Percentiles rank a stretch among this genome's conserved stretches.
Conservation (phyloP, 2,888 invertebrate species). For the Cheilosia grossa region DNA sequence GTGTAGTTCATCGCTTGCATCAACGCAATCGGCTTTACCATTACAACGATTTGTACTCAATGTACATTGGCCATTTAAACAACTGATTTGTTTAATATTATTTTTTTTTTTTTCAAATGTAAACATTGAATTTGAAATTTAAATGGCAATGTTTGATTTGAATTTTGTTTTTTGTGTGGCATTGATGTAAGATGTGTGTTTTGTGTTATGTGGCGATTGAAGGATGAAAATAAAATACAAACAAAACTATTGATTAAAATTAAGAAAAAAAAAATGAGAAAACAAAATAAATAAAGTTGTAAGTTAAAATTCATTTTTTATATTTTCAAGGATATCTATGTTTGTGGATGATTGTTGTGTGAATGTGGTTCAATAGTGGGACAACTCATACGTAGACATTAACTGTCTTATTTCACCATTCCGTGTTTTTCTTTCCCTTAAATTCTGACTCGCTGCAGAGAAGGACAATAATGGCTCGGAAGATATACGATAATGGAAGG, state of each 20-base stretch:
- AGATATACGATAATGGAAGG: no score
- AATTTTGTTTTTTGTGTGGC: neutral
- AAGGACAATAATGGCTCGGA: no score
- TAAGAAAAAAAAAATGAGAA: conserved; percentile 19
- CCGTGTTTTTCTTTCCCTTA: no score
- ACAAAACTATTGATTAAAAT: neutral
- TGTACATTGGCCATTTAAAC: conserved; percentile 87
- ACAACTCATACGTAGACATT: no score
- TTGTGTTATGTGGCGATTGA: conserved; percentile 44
- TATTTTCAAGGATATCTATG: no score
- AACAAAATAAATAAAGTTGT: neutral
- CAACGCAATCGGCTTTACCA: conserved; percentile 84
- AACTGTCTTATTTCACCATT: no score
- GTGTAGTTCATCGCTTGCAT: conserved; percentile 86
- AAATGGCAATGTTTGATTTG: conserved; percentile 5
- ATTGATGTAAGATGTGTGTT: conserved; percentile 49
- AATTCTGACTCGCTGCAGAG: no score
- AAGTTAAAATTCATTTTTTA: no score
- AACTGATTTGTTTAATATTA: no score
- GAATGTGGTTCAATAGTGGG: no score
- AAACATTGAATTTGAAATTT: conserved; percentile 4
- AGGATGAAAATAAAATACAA: conserved; percentile 68
- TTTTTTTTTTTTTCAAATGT: conserved; percentile 22
- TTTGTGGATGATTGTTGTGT: no score
- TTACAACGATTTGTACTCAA: conserved; percentile 86